phyloP scores from a whole-genome alignment of 2,888 invertebrate species.

The Drosophila neotestacea region DNA sequence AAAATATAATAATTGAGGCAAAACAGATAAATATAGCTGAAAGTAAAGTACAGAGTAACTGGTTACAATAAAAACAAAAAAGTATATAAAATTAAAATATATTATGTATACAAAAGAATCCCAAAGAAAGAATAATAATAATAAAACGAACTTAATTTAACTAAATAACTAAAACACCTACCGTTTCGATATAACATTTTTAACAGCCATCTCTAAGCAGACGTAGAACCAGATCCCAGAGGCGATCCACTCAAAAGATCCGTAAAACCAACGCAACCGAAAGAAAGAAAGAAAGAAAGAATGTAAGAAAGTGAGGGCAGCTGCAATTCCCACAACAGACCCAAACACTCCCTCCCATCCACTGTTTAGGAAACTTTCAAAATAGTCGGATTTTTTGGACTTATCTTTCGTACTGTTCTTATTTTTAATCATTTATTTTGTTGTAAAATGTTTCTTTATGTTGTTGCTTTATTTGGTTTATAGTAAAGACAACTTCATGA shows the following conservation, averaged over 20 bases:
- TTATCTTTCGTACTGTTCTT: constrained; percentile 15
- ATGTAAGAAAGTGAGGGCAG: constrained; percentile 11
- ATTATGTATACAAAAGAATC: constrained; percentile 73
- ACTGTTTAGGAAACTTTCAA: constrained; percentile 3
- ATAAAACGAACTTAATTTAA: constrained; percentile 73
- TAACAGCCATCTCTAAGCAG: constrained; percentile 53
- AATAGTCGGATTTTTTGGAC: constrained; percentile 11
- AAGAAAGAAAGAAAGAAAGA: not conserved
- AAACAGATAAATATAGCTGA: constrained; percentile 64
- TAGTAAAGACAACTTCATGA: constrained; percentile 19
- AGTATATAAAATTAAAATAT: constrained; percentile 66
- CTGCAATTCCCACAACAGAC: constrained; percentile 19
- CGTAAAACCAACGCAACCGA: constrained; percentile 12
- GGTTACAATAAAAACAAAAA: constrained; percentile 76
- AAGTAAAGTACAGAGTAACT: constrained; percentile 74
- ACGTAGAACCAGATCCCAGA: constrained; percentile 19
- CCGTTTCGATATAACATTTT: constrained; percentile 67
- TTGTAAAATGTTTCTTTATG: not conserved
- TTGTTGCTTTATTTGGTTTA: constrained; percentile 7
- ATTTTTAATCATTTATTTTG: not conserved
- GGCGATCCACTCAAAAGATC: constrained; percentile 25
- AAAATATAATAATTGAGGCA: constrained; percentile 48
- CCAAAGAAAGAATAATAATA: constrained; percentile 57
- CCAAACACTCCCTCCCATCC: constrained; percentile 9
- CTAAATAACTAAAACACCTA: constrained; percentile 49